Conservation (phyloP, 2,113 vertebrate species). For the Arothron firmamentum region DNA sequence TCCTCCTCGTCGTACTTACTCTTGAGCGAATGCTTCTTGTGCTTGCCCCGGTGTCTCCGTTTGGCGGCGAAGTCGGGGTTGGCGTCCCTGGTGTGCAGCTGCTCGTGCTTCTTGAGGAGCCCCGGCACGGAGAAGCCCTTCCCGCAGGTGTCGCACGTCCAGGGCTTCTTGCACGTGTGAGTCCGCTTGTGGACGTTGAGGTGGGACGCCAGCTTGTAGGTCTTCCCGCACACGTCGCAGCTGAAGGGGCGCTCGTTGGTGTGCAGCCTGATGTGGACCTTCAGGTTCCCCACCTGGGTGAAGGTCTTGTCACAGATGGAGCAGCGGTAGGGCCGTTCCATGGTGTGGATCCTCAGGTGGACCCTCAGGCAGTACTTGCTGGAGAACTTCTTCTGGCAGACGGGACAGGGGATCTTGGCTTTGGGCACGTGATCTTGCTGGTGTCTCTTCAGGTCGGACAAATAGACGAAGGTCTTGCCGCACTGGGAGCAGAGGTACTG, state of each 20-base stretch:
- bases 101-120: constrained; percentile 69
- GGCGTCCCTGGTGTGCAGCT: constrained; percentile 51
- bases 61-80: constrained; percentile 56
- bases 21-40: constrained; percentile 64
- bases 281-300: constrained; percentile 67
- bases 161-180: constrained; percentile 66
- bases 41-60: constrained; percentile 56
- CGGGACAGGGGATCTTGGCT: constrained; percentile 63
- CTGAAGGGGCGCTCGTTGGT: constrained; percentile 69
- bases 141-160: constrained; percentile 65
- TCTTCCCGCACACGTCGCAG: constrained; percentile 70
- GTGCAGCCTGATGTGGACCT: constrained; percentile 68
- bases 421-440: constrained; percentile 71
- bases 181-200: constrained; percentile 70
- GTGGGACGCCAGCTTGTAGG: constrained; percentile 70
- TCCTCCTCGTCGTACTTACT: constrained; percentile 68
- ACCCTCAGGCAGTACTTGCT: constrained; percentile 71
- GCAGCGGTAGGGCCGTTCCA: constrained; percentile 67
- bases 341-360: constrained; percentile 68
- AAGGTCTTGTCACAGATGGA: constrained; percentile 68
- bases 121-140: constrained; percentile 66
- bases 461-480: constrained; percentile 70
- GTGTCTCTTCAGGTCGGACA: constrained; percentile 71
- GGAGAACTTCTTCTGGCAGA: constrained; percentile 72
- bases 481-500: constrained; percentile 73